phyloP scores from a whole-genome alignment of 2,888 invertebrate genomes.

The Lagria hirta region DNA sequence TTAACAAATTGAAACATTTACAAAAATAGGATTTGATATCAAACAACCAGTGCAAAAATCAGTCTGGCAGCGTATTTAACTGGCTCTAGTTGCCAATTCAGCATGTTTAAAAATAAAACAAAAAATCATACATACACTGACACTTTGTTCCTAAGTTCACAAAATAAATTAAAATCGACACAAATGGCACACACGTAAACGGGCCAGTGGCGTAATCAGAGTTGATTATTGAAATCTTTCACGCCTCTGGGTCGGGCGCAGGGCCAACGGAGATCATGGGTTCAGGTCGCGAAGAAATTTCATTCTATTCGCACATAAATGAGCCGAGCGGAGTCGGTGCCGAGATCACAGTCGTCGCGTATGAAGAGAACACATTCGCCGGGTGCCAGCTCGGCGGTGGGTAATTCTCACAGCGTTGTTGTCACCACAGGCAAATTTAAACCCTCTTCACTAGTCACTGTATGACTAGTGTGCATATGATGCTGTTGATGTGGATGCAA shows the following conservation, averaged over 20 bases:
- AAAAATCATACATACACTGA: slow-evolving; percentile 27
- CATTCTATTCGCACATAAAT: slow-evolving; percentile 54
- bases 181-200: slow-evolving; percentile 37
- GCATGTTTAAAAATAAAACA: slow-evolving; percentile 24
- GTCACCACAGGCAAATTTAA: slow-evolving; percentile 52
- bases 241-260: slow-evolving; percentile 34
- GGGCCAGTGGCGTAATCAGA: slow-evolving; percentile 25
- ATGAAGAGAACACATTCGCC: slow-evolving; percentile 56
- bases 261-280: slow-evolving; percentile 40
- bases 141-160: slow-evolving; percentile 25
- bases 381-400: slow-evolving; percentile 58
- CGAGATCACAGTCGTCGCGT: slow-evolving; percentile 55
- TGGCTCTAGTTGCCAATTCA: slow-evolving; percentile 28
- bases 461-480: slow-evolving; percentile 46
- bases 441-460: slow-evolving; percentile 50
- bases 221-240: slow-evolving; percentile 14
- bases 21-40: slow-evolving; percentile 50
- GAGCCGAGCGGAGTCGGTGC: slow-evolving; percentile 51
- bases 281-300: slow-evolving; percentile 35
- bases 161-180: slow-evolving; percentile 27
- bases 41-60: slow-evolving; percentile 34
- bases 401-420: slow-evolving; percentile 59
- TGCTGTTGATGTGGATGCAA: slow-evolving; percentile 37
- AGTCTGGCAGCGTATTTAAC: slow-evolving; percentile 41
- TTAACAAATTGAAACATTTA: slow-evolving; percentile 49